These are phyloP conservation scores for Euphonia xanthogaster DNA, from an alignment of 2,797 vertebrate genomes.

Conservation along the genomic window DNA sequence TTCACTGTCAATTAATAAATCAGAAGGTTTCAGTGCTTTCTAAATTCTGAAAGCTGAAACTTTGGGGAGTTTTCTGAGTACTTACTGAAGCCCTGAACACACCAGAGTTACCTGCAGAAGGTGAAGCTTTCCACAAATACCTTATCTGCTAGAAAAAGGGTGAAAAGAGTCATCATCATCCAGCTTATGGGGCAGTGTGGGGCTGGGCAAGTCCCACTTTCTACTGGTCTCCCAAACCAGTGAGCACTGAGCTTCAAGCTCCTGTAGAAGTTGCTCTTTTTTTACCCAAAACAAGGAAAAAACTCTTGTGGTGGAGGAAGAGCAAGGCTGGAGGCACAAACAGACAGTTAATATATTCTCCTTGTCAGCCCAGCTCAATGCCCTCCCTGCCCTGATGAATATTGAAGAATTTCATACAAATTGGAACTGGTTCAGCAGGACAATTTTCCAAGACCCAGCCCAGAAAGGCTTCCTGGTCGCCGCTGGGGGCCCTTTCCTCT, in stretches of 20 bases:
- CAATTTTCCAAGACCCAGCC: conserved; percentile 18
- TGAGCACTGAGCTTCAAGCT: not conserved
- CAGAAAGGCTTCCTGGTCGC: not conserved
- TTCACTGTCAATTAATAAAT: not conserved
- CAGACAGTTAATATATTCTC: not conserved
- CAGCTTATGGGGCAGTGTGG: not conserved
- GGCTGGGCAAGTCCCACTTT: not conserved
- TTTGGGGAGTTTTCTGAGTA: not conserved
- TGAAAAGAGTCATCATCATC: not conserved
- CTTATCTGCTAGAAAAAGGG: not conserved
- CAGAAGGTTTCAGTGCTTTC: not conserved
- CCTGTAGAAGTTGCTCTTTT: not conserved
- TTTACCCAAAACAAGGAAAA: not conserved
- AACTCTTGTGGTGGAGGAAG: not conserved
- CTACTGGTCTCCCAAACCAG: not conserved
- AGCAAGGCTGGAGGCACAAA: not conserved
- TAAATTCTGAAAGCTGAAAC: not conserved
- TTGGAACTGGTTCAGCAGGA: conserved; percentile 54
- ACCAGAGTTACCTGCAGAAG: not conserved
- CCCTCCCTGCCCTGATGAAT: conserved; percentile 54
- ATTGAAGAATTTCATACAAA: conserved; percentile 60
- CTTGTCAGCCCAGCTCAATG: conserved; percentile 15
- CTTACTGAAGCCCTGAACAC: not conserved
- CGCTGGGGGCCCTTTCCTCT: not conserved
- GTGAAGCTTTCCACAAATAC: not conserved